A percentile compares a stretch with the other conserved stretches of the same genome.
Conservation (phyloP, 2,797 vertebrate species). For the Octomys mimax region DNA sequence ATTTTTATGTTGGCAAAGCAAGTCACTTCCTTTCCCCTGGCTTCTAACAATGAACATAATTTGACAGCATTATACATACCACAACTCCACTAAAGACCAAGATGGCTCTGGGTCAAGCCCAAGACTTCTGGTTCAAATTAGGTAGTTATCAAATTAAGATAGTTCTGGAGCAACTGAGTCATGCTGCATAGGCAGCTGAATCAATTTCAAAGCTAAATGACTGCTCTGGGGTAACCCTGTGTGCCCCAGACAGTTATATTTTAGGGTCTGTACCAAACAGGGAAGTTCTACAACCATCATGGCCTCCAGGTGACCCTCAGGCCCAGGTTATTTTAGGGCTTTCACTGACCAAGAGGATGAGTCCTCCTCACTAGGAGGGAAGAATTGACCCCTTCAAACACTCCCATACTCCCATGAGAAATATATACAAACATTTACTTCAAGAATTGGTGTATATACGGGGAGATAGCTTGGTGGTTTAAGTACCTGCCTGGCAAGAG, state of each 20-base stretch:
- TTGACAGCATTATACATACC: background rate
- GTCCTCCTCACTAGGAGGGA: background rate
- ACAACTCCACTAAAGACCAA: constrained; percentile 19
- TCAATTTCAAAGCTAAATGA: constrained; percentile 41
- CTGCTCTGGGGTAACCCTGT: background rate
- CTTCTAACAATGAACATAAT: constrained; percentile 56
- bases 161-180: constrained; percentile 53
- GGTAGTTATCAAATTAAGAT: constrained; percentile 42
- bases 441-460: background rate
- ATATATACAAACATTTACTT: constrained; percentile 68
- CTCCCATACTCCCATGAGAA: background rate
- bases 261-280: constrained; percentile 27
- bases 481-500: too few species aligned
- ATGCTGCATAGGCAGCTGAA: background rate
- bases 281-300: background rate
- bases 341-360: background rate
- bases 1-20: constrained; percentile 42
- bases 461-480: too few species aligned
- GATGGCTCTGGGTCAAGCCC: constrained; percentile 59
- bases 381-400: fast-evolving
- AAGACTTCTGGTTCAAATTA: constrained; percentile 60
- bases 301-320: background rate
- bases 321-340: background rate
- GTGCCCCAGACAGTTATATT: background rate
- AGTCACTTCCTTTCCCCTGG: constrained; percentile 47